These are phyloP conservation scores for Sesamia nonagrioides DNA, from an alignment of 1,140 invertebrate species.

Conservation along the genomic window DNA sequence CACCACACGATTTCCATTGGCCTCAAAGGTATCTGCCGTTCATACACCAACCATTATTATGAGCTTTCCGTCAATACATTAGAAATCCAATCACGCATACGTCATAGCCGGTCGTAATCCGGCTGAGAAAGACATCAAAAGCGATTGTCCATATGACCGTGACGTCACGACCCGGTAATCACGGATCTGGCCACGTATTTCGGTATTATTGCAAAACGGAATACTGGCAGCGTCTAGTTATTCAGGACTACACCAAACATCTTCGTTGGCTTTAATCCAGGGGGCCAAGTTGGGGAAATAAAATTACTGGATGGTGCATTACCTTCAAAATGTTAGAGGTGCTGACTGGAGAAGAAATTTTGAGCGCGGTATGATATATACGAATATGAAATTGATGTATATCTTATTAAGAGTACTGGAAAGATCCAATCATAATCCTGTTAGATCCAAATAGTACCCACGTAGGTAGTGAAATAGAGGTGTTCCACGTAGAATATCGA, in stretches of 20 bases:
- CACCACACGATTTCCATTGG: neutral
- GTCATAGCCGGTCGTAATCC: neutral
- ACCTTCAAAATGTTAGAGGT: neutral
- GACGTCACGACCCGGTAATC: constrained; percentile 65
- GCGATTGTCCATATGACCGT: constrained; percentile 19
- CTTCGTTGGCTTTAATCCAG: constrained; percentile 84
- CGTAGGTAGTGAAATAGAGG: too few relatives aligned
- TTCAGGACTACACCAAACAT: constrained; percentile 83
- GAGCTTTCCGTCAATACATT: constrained; percentile 34
- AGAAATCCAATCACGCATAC: constrained; percentile 38
- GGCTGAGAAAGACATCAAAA: constrained; percentile 28
- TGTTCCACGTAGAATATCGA: too few relatives aligned
- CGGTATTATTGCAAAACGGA: constrained; percentile 70
- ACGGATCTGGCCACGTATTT: constrained; percentile 71
- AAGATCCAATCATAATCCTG: too few relatives aligned
- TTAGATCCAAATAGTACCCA: too few relatives aligned
- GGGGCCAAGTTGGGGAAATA: constrained; percentile 61
- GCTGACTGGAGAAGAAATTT: too few relatives aligned
- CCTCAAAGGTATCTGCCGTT: constrained; percentile 1
- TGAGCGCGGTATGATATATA: too few relatives aligned
- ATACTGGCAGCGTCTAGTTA: constrained; percentile 73
- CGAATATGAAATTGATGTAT: too few relatives aligned
- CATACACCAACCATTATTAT: constrained; percentile 4
- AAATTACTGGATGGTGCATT: constrained; percentile 49
- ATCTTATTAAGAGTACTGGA: too few relatives aligned